Evolutionary conservation across 2,888 invertebrate species (phyloP), one percentile per base, ranked within the genome.

Genomic region (Drosophila flavopinicola): DNA sequence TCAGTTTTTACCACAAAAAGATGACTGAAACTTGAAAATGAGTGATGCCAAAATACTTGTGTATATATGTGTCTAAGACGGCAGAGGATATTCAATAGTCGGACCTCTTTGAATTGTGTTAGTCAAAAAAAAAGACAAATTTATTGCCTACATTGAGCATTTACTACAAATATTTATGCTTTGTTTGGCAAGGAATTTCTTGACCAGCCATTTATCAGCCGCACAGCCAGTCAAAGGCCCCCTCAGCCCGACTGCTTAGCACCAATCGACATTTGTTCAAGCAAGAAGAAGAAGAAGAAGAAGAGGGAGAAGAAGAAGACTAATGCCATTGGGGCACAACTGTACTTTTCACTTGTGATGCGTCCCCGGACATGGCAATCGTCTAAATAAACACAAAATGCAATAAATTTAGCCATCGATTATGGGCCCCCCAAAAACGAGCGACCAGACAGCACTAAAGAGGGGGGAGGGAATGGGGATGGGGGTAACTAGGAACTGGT

Each of bases 331-430:
- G 27, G 47, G 45, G 57, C 85, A 70, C 74, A 77, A 80, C 87
- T 86, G 79, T 80, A 80, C 79, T 78, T 78, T 71, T 63, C 60
- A 64, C 45, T 72, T 72, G 77, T 74, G 82, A 64, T 66, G 80
- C 80, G 53, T 48, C 66, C 72, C 66, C 72, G 66, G 80, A 79
- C 82, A 66, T 57, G 73, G 59, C 83, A 83, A 83, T 83, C 76
- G 85, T 82, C 78, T 82, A 82, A 82, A 87, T 82, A 82, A 82
- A 82, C 83, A 82, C 68, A 85, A 65, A 82, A 82, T 87, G 87
- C 85, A 82, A 87, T 82, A 82, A 82, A 82, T 82, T 87, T 66
- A 57, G 57, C 83, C 65, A 85, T 85, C 87, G 80, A 82, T 82
- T 87, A 80, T 86, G 83, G 75, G 66, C 78, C 54, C 84, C 70